Conservation (phyloP, 53 echinoderm and acorn worm genomes). For the Pentamera pediparva region DNA sequence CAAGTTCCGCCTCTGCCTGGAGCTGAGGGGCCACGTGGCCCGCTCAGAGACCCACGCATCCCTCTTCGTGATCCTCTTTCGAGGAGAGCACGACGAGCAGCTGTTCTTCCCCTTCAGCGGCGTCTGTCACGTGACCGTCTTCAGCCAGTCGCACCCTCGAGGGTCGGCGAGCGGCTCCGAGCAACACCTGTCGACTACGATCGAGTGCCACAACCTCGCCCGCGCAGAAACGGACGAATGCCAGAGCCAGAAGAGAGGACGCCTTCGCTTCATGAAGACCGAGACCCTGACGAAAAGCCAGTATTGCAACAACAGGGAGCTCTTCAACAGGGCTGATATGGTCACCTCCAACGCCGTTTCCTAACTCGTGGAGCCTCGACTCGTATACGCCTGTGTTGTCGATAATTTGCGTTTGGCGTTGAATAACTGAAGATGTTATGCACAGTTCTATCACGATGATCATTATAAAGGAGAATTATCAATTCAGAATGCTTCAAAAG, state of each 20-base stretch:
- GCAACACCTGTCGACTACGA: constrained; percentile 40
- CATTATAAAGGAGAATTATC: too few relatives aligned
- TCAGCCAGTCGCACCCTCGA: constrained; percentile 52
- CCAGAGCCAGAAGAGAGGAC: constrained; percentile 66
- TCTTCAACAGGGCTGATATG: constrained; percentile 51
- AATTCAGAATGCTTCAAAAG: too few relatives aligned
- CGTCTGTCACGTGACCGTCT: constrained; percentile 60
- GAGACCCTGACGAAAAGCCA: constrained; percentile 50
- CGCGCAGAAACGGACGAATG: constrained; percentile 49
- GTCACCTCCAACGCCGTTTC: not conserved
- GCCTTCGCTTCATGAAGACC: constrained; percentile 76
- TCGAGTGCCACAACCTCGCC: constrained; percentile 67
- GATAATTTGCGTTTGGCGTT: too few relatives aligned
- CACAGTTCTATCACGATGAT: too few relatives aligned
- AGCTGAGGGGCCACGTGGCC: constrained; percentile 64
- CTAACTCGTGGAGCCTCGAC: too few relatives aligned
- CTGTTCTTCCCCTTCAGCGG: constrained; percentile 72
- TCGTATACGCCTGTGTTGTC: too few relatives aligned
- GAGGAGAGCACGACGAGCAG: constrained; percentile 59
- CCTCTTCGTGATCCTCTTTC: constrained; percentile 63
- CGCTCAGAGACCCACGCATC: constrained; percentile 61
- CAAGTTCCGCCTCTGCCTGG: constrained; percentile 73
- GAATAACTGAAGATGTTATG: too few relatives aligned
- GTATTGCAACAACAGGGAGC: constrained; percentile 51
- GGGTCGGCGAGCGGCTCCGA: constrained; percentile 5